phyloP scores from a whole-genome alignment of 1,140 invertebrate genomes.

The Mycetomoellerius zeteki region DNA sequence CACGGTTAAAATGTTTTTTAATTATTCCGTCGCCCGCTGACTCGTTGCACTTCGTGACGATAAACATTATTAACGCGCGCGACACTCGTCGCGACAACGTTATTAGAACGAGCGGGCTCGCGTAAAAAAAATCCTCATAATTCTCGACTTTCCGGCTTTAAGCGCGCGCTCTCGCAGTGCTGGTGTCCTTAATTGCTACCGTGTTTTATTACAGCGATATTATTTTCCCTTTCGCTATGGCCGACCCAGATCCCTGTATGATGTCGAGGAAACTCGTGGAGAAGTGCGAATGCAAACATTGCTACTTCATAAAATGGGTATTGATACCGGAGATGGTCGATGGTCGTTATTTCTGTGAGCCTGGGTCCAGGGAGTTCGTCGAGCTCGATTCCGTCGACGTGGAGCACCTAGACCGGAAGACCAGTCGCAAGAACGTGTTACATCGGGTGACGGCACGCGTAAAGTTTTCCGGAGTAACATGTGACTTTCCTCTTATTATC shows the following conservation, averaged over 20 bases:
- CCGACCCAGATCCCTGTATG: slow-evolving; percentile 25
- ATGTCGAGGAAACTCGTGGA: slow-evolving; percentile 18
- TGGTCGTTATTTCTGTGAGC: slow-evolving; percentile 82
- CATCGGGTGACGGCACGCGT: slow-evolving; percentile 73
- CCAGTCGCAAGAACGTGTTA: slow-evolving; percentile 22
- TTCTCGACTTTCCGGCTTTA: slow-evolving; percentile 57
- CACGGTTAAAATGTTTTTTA: slow-evolving; percentile 47
- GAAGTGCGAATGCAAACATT: slow-evolving; percentile 51
- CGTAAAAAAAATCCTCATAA: slow-evolving; percentile 46
- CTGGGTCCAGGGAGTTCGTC: slow-evolving; percentile 84
- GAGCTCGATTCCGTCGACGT: slow-evolving; percentile 76
- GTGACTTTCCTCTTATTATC: slow-evolving; percentile 77
- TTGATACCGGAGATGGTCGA: slow-evolving; percentile 83
- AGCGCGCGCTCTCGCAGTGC: slow-evolving; percentile 32
- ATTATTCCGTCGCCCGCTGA: slow-evolving; percentile 40
- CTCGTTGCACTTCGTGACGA: slow-evolving; percentile 55
- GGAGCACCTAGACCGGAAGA: slow-evolving; percentile 39
- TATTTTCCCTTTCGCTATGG: slow-evolving; percentile 57
- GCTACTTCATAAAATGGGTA: slow-evolving; percentile 77
- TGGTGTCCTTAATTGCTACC: slow-evolving; percentile 61
- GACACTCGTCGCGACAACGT: slow-evolving; percentile 54
- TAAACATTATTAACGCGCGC: slow-evolving; percentile 57
- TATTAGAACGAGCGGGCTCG: slow-evolving; percentile 44
- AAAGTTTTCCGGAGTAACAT: slow-evolving; percentile 79
- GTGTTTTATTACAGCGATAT: slow-evolving; percentile 63